Evolutionary conservation across 2,113 vertebrate species (phyloP), one percentile per base, ranked within the genome.

Genomic region (Cacatua alba): DNA sequence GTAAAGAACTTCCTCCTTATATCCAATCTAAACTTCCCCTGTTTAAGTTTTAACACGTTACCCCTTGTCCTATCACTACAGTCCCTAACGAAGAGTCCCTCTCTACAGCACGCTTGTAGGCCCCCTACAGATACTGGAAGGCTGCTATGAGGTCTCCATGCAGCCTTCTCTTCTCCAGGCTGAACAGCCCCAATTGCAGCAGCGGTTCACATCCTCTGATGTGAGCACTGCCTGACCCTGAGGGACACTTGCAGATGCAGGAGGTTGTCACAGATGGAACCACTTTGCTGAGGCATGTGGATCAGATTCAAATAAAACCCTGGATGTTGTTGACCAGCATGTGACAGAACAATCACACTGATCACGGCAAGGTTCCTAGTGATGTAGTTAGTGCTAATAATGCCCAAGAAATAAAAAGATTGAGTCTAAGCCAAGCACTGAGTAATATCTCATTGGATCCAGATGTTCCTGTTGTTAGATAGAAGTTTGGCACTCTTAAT

Each of bases 301-400:
- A 94, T 70, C 77, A 80, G 51, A 28, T 91, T 94, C 96, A 97
- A 97, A 86, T 78, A 94, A 91, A 97, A 95, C 65, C 78, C 52
- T 94, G 64, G 53, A 78, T 94, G 92, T 89, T 97, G 79, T 69
- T 92, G 95, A 95, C 84, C 96, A 97, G 94, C 89, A 53, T 96
- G 96, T 78, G 89, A 90, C 77, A 85, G 77, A 96, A 94, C 1
- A 2, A 95, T 90, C 90, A 89, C 95, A 94, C 92, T 97, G 95
- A 96, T 95, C 96, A 53, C 81, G 26, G 96, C 95, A 95, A 95
- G 97, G 85, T 74, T 97, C 96, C 94, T 97, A 19, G 89, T 69
- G 88, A 90, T 65, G 88, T 72, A 92, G 88, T 78, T 88, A 93
- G 87, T 85, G 77, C 88, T 95, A 96, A 96, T 92, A 92, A 31